Conservation (phyloP, 2,888 invertebrate genomes). For the Ophraella communa region DNA sequence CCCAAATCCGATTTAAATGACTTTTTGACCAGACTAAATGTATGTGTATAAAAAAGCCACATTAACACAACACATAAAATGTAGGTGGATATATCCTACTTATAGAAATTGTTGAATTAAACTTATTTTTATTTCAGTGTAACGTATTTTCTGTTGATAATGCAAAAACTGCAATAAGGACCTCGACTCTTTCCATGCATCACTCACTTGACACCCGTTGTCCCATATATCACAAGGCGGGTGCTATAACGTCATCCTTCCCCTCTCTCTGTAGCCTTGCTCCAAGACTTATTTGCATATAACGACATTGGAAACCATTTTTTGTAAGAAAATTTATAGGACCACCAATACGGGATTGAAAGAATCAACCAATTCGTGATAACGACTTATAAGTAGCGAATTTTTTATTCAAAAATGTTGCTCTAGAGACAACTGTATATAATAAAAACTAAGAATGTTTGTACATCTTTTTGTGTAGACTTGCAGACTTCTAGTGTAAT, state of each 20-base stretch:
- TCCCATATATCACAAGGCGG: slow-evolving; percentile 62
- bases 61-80: too few species aligned
- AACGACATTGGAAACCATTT: slow-evolving; percentile 57
- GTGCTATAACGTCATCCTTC: slow-evolving; percentile 38
- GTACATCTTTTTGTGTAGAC: too few species aligned
- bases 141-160: slow-evolving; percentile 29
- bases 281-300: slow-evolving; percentile 59
- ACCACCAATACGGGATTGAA: slow-evolving; percentile 55
- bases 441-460: too few species aligned
- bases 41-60: too few species aligned
- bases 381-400: slow-evolving; percentile 18
- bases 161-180: slow-evolving; percentile 27
- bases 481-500: too few species aligned
- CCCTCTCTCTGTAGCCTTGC: slow-evolving; percentile 30
- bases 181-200: slow-evolving; percentile 59
- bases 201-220: slow-evolving; percentile 63
- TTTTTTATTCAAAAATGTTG: not conserved
- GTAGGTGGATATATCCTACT: not conserved
- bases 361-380: slow-evolving; percentile 43
- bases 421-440: too few species aligned
- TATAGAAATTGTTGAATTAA: not conserved
- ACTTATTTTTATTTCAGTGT: not conserved
- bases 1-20: too few species aligned
- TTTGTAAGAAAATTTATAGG: slow-evolving; percentile 60
- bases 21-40: too few species aligned